Percentiles rank a stretch among this genome's conserved stretches.
Conservation (phyloP, 2,888 invertebrate genomes). For the Eledona agricola region DNA sequence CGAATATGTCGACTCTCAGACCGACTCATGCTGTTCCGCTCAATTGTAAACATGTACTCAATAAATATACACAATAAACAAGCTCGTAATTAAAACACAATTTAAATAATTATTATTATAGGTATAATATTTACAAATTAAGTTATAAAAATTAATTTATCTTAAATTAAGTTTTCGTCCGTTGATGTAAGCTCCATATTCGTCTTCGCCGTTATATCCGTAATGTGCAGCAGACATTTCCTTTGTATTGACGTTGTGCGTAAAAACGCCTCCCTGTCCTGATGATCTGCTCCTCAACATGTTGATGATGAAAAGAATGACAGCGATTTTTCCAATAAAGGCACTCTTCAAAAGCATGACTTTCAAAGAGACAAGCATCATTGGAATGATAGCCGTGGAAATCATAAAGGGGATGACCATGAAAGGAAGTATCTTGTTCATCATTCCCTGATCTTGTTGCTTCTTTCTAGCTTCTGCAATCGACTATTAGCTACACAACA, state of each 20-base stretch:
- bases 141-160: neutral
- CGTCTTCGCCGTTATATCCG: slow-evolving; percentile 67
- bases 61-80: too few species aligned
- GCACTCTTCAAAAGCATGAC: slow-evolving; percentile 73
- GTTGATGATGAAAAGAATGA: slow-evolving; percentile 71
- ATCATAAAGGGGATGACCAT: slow-evolving; percentile 77
- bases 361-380: slow-evolving; percentile 75
- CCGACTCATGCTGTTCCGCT: too few species aligned
- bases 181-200: slow-evolving; percentile 67
- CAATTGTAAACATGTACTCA: too few species aligned
- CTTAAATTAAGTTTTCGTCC: slow-evolving; percentile 39
- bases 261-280: slow-evolving; percentile 51
- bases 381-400: slow-evolving; percentile 75
- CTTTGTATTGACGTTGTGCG: slow-evolving; percentile 41
- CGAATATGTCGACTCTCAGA: too few species aligned
- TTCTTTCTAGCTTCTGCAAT: slow-evolving; percentile 50
- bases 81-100: too few species aligned
- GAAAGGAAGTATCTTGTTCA: slow-evolving; percentile 71
- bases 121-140: neutral
- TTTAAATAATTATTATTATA: too few species aligned
- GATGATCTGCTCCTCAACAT: slow-evolving; percentile 64
- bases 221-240: slow-evolving; percentile 62
- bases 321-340: slow-evolving; percentile 76
- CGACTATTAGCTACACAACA: neutral
- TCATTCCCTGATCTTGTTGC: slow-evolving; percentile 66